Evolutionary conservation across 2,113 vertebrate species (phyloP), one percentile per base, ranked within the genome.

Genomic region (Clarias batrachus): DNA sequence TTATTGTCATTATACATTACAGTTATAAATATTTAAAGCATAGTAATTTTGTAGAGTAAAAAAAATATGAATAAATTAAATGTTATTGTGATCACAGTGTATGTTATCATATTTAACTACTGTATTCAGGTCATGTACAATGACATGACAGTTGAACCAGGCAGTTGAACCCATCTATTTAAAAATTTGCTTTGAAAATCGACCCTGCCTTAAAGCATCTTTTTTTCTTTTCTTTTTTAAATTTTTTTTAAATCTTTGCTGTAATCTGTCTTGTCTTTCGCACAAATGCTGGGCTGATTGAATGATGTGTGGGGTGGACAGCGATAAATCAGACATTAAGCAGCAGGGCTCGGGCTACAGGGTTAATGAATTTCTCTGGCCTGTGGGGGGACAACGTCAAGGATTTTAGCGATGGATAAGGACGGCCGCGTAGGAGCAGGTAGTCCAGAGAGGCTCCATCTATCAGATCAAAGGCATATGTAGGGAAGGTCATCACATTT

Each of bases 321-420:
- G 90, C 87, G 89, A 94, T 95, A 93, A 93, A 95, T 95, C 93
- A 94, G 94, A 92, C 92, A 91, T 92, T 94, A 95, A 94, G 94
- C 94, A 92, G 93, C 71, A 89, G 90, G 91, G 91, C 81, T 86
- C 87, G 92, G 93, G 90, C 92, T 88, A 83, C 62, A 85, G 92
- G 95, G 95, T 95, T 95, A 95, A 95, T 95, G 93, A 94, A 91
- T 88, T 90, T 90, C 88, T 90, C 86, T 85, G 92, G 88, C 90
- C 66, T 77, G 80, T 52, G 87, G 56, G 81, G 23, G 90, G 85
- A 86, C 78, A 81, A 77, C 80, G 90, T 87, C 88, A 90, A 63
- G 92, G 88, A 92, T 92, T 93, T 91, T 66, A 52, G 90, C 89
- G 85, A 92, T 86, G 94, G 94, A 95, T 95, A 94, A 94, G 92